A percentile compares a stretch with the other conserved stretches of the same genome.
These are phyloP conservation scores for Holothuria leucospilota DNA, from an alignment of 53 echinoderm and acorn worm genomes.

Conservation along the genomic window DNA sequence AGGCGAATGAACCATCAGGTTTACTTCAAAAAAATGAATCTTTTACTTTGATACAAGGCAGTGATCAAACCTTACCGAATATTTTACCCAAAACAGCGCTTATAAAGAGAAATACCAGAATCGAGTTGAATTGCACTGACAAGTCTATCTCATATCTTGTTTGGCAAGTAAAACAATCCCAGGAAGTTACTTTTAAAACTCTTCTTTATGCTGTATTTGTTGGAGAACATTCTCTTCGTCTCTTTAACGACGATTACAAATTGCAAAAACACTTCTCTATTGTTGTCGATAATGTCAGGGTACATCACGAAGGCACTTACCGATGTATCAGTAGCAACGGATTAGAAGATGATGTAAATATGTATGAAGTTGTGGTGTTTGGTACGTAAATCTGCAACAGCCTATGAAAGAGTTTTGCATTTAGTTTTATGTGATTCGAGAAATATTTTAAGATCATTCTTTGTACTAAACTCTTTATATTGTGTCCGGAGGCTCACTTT, in stretches of 20 bases:
- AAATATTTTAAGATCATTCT: too few relatives aligned
- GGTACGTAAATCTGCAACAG: neutral
- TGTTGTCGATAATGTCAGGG: neutral
- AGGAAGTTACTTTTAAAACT: neutral
- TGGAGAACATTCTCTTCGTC: neutral
- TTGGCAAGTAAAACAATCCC: neutral
- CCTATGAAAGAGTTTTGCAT: too few relatives aligned
- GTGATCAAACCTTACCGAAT: too few relatives aligned
- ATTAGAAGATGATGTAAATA: neutral
- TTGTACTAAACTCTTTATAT: too few relatives aligned
- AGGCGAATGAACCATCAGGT: neutral
- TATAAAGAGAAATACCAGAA: neutral
- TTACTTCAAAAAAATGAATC: too few relatives aligned
- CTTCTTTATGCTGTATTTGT: neutral
- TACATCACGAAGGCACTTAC: neutral
- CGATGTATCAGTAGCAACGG: neutral
- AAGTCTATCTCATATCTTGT: neutral
- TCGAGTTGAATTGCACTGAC: neutral
- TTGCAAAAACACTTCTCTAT: neutral
- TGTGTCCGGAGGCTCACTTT: too few relatives aligned
- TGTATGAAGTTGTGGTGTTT: neutral
- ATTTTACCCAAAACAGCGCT: too few relatives aligned
- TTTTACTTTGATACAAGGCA: too few relatives aligned
- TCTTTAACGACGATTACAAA: neutral
- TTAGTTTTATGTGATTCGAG: too few relatives aligned